phyloP scores from a whole-genome alignment of 2,888 invertebrate genomes.

The Athalia circularis region DNA sequence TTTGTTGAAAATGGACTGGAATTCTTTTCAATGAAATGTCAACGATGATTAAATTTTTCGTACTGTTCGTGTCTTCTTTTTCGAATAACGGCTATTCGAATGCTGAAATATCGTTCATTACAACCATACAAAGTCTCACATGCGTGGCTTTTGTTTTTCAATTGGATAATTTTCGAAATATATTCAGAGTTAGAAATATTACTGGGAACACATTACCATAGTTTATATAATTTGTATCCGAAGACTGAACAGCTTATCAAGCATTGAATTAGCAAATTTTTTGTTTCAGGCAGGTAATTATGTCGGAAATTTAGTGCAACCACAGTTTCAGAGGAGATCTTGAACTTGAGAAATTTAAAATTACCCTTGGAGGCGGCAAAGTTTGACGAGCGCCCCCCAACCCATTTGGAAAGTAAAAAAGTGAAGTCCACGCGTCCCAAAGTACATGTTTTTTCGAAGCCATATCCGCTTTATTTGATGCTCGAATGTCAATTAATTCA shows the following conservation, averaged over 20 bases:
- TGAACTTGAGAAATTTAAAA: neutral
- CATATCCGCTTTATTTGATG: neutral
- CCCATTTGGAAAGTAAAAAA: conserved; percentile 34
- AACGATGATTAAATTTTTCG: too few species aligned
- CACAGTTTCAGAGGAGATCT: neutral
- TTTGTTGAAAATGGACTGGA: too few species aligned
- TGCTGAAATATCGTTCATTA: too few species aligned
- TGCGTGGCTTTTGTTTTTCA: neutral
- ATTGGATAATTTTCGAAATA: neutral
- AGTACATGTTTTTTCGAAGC: conserved; percentile 3
- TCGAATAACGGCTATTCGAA: too few species aligned
- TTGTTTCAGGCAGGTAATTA: neutral
- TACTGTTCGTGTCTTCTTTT: too few species aligned
- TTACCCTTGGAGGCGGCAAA: neutral
- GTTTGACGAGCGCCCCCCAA: neutral
- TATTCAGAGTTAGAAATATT: too few species aligned
- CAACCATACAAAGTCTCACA: too few species aligned
- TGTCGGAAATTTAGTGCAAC: neutral
- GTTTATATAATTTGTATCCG: too few species aligned
- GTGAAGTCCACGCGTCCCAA: neutral
- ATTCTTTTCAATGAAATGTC: too few species aligned
- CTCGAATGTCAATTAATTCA: conserved; percentile 1
- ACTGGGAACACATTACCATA: too few species aligned
- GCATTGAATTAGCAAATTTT: neutral
- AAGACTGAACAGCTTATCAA: neutral